Evolutionary conservation across 2,888 invertebrate species (phyloP), one percentile per base, ranked within the genome.

Genomic region (Cephus runcator): DNA sequence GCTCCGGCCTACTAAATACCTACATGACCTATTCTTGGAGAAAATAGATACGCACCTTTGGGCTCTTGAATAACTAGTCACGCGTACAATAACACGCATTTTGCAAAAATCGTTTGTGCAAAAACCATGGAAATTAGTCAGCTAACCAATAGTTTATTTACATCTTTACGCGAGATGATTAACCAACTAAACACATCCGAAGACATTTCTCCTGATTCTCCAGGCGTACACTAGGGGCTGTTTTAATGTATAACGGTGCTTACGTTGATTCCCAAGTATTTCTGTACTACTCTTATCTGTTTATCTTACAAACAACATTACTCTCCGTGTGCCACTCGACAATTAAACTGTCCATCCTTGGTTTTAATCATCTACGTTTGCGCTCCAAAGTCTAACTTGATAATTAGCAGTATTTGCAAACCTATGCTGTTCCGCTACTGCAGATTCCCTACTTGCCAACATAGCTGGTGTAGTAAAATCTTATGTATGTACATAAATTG

Each of bases 121-220:
- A 40, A 40, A 40, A 40, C 40, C 15, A 15, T 83, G 79, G 79
- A 78, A 80, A 83, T 81, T 86, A 83, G 88, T 90, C 90, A 90
- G 84, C 88, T 90, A 82, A 84, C 80, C 78, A 83, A 81, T 80
- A 82, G 81, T 86, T 89, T 90, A 87, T 90, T 90, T 87, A 89
- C 86, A 87, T 87, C 79, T 84, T 86, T 86, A 33, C 81, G 73
- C 76, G 81, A 75, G 81, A 83, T 78, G 81, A 84, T 84, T 82
- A 84, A 85, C 80, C 82, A 84, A 80, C 80, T 76, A 80, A 81
- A 81, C 81, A 85, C 81, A 81, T 83, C 81, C 78, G 81, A 83
- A 87, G 85, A 88, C 89, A 89, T 89, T 87, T 87, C 84, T 80
- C n/a, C 76, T 83, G 82, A 82, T 83, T 85, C 83, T 77, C 76